These are phyloP conservation scores for Phodopus roborovskii DNA, from an alignment of 2,113 vertebrate genomes.

Conservation along the genomic window DNA sequence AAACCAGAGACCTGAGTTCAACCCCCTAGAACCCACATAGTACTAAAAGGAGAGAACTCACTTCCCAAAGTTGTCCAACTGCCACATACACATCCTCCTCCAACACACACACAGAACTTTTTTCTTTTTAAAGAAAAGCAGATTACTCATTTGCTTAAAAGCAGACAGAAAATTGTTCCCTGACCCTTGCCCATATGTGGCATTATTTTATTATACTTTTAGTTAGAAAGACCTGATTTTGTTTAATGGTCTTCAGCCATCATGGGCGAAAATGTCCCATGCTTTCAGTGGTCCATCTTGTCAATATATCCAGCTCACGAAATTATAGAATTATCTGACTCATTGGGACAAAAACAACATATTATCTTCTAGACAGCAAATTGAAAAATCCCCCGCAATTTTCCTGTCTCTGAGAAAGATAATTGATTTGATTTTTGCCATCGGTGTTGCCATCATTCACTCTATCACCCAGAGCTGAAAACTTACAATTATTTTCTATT, in stretches of 20 bases:
- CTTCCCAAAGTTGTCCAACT: neutral
- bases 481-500: constrained; percentile 61
- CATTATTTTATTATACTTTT: constrained; percentile 69
- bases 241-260: constrained; percentile 64
- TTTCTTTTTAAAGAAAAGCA: neutral
- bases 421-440: constrained; percentile 73
- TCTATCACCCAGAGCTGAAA: constrained; percentile 48
- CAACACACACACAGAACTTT: neutral
- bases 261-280: constrained; percentile 54
- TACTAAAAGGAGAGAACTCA: neutral
- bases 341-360: constrained; percentile 43
- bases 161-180: constrained; percentile 58
- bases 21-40: neutral
- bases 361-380: constrained; percentile 72
- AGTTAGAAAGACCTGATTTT: constrained; percentile 58
- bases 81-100: neutral
- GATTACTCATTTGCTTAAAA: constrained; percentile 60
- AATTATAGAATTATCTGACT: constrained; percentile 76
- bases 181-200: constrained; percentile 39
- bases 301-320: constrained; percentile 24
- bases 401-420: constrained; percentile 68
- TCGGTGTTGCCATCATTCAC: constrained; percentile 55
- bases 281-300: constrained; percentile 57
- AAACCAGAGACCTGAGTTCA: neutral
- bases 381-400: constrained; percentile 62